These are phyloP conservation scores for Nyctalus aviator DNA, from an alignment of 2,797 vertebrate genomes.

Conservation along the genomic window DNA sequence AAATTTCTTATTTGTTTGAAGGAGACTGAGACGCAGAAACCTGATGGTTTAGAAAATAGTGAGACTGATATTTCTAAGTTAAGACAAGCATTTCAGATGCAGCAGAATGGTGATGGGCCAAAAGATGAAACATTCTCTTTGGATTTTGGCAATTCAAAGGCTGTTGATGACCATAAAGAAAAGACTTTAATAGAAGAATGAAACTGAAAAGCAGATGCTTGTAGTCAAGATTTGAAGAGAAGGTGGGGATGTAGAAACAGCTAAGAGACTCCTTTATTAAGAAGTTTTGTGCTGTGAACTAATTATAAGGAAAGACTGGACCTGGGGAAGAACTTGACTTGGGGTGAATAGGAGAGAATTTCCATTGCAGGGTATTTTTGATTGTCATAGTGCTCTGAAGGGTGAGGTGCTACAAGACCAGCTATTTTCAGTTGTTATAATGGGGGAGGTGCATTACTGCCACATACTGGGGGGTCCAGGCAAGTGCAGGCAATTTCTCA, in stretches of 20 bases:
- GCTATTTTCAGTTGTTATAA: not conserved
- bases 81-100: not conserved
- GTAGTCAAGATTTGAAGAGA: not conserved
- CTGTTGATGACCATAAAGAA: not conserved
- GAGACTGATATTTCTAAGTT: not conserved
- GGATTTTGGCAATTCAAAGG: not conserved
- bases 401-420: not conserved
- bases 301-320: not conserved
- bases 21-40: not conserved
- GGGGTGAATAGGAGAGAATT: not conserved
- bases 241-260: not conserved
- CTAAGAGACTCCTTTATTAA: not conserved
- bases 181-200: not conserved
- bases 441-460: slow-evolving; percentile 55
- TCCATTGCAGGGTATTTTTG: not conserved
- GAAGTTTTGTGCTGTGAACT: not conserved
- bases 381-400: not conserved
- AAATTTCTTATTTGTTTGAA: not conserved
- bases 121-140: not conserved
- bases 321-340: not conserved
- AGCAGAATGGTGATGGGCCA: not conserved
- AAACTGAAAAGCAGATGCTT: not conserved
- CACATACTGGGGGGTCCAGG: slow-evolving; percentile 56
- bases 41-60: not conserved
- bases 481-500: slow-evolving; percentile 32